Evolutionary conservation across 2,797 vertebrate genomes (phyloP), one percentile per base, ranked within the genome.

Genomic region (Delichon dasypus): DNA sequence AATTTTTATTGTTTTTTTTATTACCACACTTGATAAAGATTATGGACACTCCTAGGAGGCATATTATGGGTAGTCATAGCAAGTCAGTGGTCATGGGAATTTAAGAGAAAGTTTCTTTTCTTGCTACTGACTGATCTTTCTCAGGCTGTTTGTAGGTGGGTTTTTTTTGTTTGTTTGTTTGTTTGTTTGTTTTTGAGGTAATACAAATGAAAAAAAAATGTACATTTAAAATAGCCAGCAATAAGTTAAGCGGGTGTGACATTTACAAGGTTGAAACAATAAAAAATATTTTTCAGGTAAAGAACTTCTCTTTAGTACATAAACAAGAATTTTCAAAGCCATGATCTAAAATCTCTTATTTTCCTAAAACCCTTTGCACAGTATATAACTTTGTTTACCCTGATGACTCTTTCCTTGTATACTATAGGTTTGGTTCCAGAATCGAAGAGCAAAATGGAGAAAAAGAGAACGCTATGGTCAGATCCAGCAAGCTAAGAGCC

Each of bases 381-480:
- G 4, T 29, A 30, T 38, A 20, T 7, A 61, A 34, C 13, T 86
- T 42, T 42, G 7, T 68, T 85, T 58, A 34, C 21, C 13, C 45
- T 57, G 19, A 47, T 93, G 51, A 94, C 21, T 83, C 16, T 94
- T 82, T 88, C 23, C 44, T 94, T 93, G 54, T 92, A n/a, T 67
- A 10, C 73, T 82, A 5, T 76, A 99, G 99, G 99, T 99, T 83
- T 99, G 99, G 99, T 99, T 99, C 97, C 99, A 99, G 98, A 99
- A 99, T 98, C 97, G 99, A 98, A 99, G 99, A 97, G 99, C 99
- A 10, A 99, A 99, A 93, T 99, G 99, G 99, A 98, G 99, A 96
- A 99, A 99, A 95, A 97, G 99, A 83, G 99, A 99, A 95, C 98
- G 99, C 9, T 99, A 99, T 83, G 99, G 99, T n/a, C 99, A 99